Conservation (phyloP, 2,888 invertebrate genomes). For the Myopa testacea region DNA sequence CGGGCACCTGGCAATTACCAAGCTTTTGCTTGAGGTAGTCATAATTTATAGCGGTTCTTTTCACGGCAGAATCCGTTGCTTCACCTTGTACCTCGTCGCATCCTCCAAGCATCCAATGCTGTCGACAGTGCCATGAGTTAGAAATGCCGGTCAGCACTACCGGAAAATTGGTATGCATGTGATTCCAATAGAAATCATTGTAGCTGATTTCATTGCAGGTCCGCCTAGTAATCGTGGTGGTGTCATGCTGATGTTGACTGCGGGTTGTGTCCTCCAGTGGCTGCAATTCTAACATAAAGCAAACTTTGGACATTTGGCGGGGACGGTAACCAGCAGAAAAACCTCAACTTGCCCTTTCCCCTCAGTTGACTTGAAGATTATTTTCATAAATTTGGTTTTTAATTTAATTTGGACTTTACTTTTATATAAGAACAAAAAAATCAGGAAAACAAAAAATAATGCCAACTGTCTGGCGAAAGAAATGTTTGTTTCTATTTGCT, state of each 20-base stretch:
- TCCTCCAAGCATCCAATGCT: slow-evolving; percentile 70
- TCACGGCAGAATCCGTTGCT: background rate
- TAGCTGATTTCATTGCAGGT: slow-evolving; percentile 65
- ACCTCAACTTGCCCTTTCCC: background rate
- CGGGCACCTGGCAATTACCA: slow-evolving; percentile 77
- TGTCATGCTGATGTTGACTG: background rate
- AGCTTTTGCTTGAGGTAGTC: slow-evolving; percentile 73
- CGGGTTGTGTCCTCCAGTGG: slow-evolving; percentile 4
- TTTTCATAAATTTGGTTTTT: background rate
- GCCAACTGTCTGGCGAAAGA: background rate
- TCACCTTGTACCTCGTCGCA: background rate
- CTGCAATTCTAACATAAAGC: slow-evolving; percentile 8
- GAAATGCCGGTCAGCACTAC: slow-evolving; percentile 77
- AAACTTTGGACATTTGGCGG: slow-evolving; percentile 27
- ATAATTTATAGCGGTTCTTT: slow-evolving; percentile 66
- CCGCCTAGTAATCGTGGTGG: background rate
- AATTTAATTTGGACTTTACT: background rate
- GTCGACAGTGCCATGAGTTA: slow-evolving; percentile 74
- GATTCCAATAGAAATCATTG: slow-evolving; percentile 73
- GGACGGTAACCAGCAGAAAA: background rate
- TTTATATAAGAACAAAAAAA: background rate
- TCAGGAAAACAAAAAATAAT: slow-evolving; percentile 20
- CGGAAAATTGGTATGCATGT: slow-evolving; percentile 73
- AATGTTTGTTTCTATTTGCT: no score
- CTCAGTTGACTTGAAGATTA: background rate